A percentile compares a stretch with the other conserved stretches of the same genome.
phyloP scores from a whole-genome alignment of 2,888 invertebrate species.

The Acleris holmiana region DNA sequence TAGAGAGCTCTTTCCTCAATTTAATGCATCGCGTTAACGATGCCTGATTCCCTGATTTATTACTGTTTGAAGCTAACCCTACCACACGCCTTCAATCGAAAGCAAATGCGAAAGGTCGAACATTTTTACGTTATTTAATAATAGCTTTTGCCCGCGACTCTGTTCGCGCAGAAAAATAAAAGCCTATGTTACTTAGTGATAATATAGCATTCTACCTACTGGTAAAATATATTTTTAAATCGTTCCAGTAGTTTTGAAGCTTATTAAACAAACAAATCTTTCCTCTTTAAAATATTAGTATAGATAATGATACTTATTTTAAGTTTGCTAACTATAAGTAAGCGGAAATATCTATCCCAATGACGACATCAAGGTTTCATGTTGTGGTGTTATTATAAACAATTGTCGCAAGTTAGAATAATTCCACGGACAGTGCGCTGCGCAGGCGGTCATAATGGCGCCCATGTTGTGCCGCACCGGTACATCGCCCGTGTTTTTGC shows the following conservation, averaged over 20 bases:
- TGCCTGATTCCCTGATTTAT: slow-evolving; percentile 80
- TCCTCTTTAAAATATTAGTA: too few relatives aligned
- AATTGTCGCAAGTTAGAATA: slow-evolving; percentile 34
- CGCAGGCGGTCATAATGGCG: slow-evolving; percentile 19
- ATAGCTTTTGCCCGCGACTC: too few relatives aligned
- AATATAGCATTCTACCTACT: too few relatives aligned
- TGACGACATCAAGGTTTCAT: slow-evolving; percentile 21
- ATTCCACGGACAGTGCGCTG: slow-evolving; percentile 28
- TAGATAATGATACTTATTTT: too few relatives aligned
- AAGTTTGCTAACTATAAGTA: not conserved
- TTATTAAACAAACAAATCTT: too few relatives aligned
- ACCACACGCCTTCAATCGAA: not conserved
- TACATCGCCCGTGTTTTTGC: slow-evolving; percentile 19
- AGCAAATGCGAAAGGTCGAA: not conserved
- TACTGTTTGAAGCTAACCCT: slow-evolving; percentile 54
- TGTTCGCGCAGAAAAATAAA: too few relatives aligned
- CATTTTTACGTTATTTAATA: too few relatives aligned
- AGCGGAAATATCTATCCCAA: slow-evolving; percentile 16
- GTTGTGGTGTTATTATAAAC: slow-evolving; percentile 33
- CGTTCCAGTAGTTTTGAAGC: too few relatives aligned
- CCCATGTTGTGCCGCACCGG: slow-evolving; percentile 17
- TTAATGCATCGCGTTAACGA: slow-evolving; percentile 78
- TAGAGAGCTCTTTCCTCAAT: slow-evolving; percentile 72
- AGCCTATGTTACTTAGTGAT: too few relatives aligned
- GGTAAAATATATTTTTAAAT: too few relatives aligned